Conservation (phyloP, 2,113 vertebrate genomes). For the Serilophus lunatus region DNA sequence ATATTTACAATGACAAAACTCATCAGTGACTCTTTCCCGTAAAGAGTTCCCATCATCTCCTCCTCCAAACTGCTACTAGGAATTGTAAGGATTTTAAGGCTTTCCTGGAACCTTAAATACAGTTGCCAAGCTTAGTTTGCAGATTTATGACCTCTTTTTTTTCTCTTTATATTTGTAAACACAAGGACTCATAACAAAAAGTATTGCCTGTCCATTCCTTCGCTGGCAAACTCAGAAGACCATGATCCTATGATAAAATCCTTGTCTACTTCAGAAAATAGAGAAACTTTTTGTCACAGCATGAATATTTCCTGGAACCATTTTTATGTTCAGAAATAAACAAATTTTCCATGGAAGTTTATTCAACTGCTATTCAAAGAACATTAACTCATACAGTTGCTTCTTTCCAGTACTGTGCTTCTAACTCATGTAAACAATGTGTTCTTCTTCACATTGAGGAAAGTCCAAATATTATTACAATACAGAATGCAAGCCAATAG, state of each 20-base stretch:
- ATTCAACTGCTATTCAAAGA: slow-evolving; percentile 43
- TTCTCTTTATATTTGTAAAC: neutral
- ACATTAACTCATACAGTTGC: neutral
- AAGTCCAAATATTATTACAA: slow-evolving; percentile 49
- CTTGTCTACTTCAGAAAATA: neutral
- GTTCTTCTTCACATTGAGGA: slow-evolving; percentile 15
- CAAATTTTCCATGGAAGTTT: slow-evolving; percentile 44
- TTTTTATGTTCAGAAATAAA: slow-evolving; percentile 50
- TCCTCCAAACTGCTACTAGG: neutral
- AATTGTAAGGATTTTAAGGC: neutral
- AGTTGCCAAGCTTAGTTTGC: neutral
- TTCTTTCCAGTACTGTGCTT: slow-evolving; percentile 35
- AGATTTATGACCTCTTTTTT: neutral
- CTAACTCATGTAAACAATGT: slow-evolving; percentile 26
- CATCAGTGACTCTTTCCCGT: neutral
- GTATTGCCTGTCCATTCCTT: neutral
- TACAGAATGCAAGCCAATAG: neutral
- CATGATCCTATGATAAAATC: neutral
- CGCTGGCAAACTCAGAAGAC: neutral
- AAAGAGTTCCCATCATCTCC: neutral
- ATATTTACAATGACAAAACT: neutral
- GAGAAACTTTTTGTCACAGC: slow-evolving; percentile 6
- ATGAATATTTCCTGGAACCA: slow-evolving; percentile 23
- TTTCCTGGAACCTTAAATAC: neutral
- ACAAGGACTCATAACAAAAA: neutral